phyloP scores from a whole-genome alignment of 1,140 invertebrate species.

The Drosophila fuyamai region DNA sequence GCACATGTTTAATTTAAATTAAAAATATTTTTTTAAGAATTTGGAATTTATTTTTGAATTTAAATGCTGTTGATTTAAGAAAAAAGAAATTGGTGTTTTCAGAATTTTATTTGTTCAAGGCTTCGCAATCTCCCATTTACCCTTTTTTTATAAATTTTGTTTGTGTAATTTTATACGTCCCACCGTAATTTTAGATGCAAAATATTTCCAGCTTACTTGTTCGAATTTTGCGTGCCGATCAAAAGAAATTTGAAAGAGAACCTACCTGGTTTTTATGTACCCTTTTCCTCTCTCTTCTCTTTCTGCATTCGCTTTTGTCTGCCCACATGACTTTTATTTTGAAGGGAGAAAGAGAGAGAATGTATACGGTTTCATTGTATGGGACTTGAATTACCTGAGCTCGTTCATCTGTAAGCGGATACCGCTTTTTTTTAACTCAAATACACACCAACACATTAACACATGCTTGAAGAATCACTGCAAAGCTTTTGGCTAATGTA shows the following conservation, averaged over 20 bases:
- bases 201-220: constrained; percentile 62
- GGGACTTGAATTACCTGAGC: constrained; percentile 73
- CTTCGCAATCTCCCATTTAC: not conserved
- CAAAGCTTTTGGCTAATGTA: constrained; percentile 40
- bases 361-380: constrained; percentile 72
- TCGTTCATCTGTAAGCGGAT: constrained; percentile 75
- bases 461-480: constrained; percentile 36
- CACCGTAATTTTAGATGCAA: constrained; percentile 71
- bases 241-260: constrained; percentile 68
- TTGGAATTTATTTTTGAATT: too few species aligned
- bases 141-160: constrained; percentile 22
- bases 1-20: too few species aligned
- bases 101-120: not conserved
- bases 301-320: constrained; percentile 31
- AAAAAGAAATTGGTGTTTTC: not conserved
- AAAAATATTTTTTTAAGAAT: too few species aligned
- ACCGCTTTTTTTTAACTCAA: constrained; percentile 60
- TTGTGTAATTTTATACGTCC: constrained; percentile 66
- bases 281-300: not conserved
- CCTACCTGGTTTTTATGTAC: constrained; percentile 49
- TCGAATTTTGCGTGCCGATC: constrained; percentile 47
- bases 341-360: constrained; percentile 15
- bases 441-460: constrained; percentile 20
- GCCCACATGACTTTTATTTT: constrained; percentile 67
- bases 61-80: too few species aligned